Evolutionary conservation across 2,888 invertebrate species (phyloP), one percentile per base, ranked within the genome.

Genomic region (Polydrusus tereticollis): DNA sequence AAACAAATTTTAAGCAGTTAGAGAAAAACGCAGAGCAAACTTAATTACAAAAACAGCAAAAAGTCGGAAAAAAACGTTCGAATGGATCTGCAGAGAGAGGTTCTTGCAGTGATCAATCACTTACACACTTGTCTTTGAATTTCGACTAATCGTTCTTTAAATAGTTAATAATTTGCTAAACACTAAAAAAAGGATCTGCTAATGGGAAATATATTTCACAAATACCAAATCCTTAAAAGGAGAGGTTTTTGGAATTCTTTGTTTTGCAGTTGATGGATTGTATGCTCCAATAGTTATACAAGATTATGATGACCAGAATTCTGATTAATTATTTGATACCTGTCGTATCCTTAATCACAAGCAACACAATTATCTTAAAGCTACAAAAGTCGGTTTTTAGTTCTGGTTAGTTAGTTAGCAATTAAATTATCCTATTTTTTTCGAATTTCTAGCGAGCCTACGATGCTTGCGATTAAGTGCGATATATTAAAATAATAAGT

Each of bases 1-100:
- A 55, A 55, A 29, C 52, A 55, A 55, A 55, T 55, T 55, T 55
- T 26, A 55, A 55, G 52, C 52, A 55, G 47, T 23, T 47, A 47
- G n/a, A 47, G 21, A 47, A 47, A 47, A 47, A 47, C 47, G 20
- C 47, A 21, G 47, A 47, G 52, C 23, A 29, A 55, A 55, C 52
- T 29, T 55, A 55, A 55, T 55, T 55, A 55, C 26, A 26, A 55
- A 55, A 55, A 55, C 52, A 55, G 52, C 29, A 55, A 55, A 29
- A 55, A 55, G 52, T 29, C 16, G n/a, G 29, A 29, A 52, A 55
- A n/a, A 55, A 55, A 18, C 26, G 33, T 26, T 18, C 8, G 26
- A 55, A 29, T 29, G 29, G 52, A 29, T 55, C 29, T 18, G 52
- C 8, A 55, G 52, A 55, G 52, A 55, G 52, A 55, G 29, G 29